Percentiles rank a stretch among this genome's conserved stretches.
phyloP scores from a whole-genome alignment of 2,888 invertebrate species.

The Artemia sp. region DNA sequence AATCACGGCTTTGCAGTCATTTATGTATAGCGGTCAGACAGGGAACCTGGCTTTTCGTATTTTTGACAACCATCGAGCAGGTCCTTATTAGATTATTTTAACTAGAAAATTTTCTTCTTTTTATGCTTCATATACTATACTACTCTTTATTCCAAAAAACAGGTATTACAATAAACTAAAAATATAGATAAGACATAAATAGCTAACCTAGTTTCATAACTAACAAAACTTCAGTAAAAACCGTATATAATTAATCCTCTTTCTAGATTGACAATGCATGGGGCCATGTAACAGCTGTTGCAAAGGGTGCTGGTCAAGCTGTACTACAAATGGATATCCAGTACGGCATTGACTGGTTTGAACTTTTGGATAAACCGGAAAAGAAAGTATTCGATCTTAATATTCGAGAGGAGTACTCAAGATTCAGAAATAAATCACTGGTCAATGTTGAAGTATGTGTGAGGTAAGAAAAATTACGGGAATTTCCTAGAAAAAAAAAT shows the following conservation, averaged over 20 bases:
- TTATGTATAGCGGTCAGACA: too few species aligned
- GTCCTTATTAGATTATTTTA: too few species aligned
- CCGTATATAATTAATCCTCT: conserved; percentile 18
- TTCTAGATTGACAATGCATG: conserved; percentile 34
- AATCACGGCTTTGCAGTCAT: too few species aligned
- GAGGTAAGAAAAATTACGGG: conserved; percentile 27
- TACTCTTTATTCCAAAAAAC: too few species aligned
- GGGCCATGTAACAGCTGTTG: conserved; percentile 38
- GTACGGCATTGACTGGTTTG: conserved; percentile 34
- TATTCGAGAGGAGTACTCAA: conserved; percentile 32
- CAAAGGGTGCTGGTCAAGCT: conserved; percentile 39
- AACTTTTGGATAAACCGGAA: conserved; percentile 31
- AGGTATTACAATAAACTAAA: too few species aligned
- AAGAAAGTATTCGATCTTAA: conserved; percentile 35
- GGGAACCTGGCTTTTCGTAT: too few species aligned
- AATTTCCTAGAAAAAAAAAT: not conserved
- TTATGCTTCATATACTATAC: too few species aligned
- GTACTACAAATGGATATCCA: conserved; percentile 37
- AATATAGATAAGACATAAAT: too few species aligned
- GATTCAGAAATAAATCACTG: conserved; percentile 32
- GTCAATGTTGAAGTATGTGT: conserved; percentile 31
- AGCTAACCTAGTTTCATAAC: too few species aligned
- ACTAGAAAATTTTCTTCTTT: too few species aligned
- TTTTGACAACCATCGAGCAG: too few species aligned
- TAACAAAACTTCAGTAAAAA: not conserved